Conservation (phyloP, 2,797 vertebrate species). For the Neosilurus mollespiculum region DNA sequence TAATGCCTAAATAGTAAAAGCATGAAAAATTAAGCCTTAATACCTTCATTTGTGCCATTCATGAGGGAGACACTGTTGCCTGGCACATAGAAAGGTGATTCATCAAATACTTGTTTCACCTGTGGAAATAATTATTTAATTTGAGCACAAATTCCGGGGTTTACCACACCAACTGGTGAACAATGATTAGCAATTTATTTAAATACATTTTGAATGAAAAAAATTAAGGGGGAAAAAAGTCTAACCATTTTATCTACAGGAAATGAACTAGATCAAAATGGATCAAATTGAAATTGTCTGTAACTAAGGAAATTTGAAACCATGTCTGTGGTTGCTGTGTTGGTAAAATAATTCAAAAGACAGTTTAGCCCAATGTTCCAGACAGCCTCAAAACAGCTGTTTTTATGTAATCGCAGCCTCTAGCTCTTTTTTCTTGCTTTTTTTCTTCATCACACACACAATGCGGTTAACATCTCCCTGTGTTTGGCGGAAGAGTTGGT, state of each 20-base stretch:
- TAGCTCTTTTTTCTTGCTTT: slow-evolving; percentile 60
- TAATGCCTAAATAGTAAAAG: slow-evolving; percentile 1
- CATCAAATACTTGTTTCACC: slow-evolving; percentile 86
- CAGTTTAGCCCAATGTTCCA: slow-evolving; percentile 67
- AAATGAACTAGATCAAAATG: slow-evolving; percentile 48
- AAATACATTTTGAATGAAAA: slow-evolving; percentile 12
- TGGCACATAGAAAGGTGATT: slow-evolving; percentile 93
- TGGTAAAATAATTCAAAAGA: slow-evolving; percentile 73
- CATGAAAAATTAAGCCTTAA: background rate
- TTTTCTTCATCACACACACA: slow-evolving; percentile 70
- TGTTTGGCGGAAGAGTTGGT: slow-evolving; percentile 61
- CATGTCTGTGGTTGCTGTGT: slow-evolving; percentile 69
- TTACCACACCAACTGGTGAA: background rate
- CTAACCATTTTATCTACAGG: slow-evolving; percentile 41
- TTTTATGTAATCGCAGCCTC: slow-evolving; percentile 67
- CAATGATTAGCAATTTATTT: slow-evolving; percentile 4
- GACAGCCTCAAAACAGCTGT: slow-evolving; percentile 78
- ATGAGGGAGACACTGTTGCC: slow-evolving; percentile 90
- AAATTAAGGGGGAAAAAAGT: background rate
- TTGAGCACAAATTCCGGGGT: background rate
- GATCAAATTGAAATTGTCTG: slow-evolving; percentile 48
- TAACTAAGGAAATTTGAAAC: slow-evolving; percentile 66
- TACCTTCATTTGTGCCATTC: slow-evolving; percentile 95
- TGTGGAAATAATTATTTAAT: slow-evolving; percentile 56
- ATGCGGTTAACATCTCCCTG: slow-evolving; percentile 72